Percentiles rank a stretch among this genome's conserved stretches.
Evolutionary conservation across 2,888 invertebrate species (phyloP).

Genomic region (Atethmia centrago): DNA sequence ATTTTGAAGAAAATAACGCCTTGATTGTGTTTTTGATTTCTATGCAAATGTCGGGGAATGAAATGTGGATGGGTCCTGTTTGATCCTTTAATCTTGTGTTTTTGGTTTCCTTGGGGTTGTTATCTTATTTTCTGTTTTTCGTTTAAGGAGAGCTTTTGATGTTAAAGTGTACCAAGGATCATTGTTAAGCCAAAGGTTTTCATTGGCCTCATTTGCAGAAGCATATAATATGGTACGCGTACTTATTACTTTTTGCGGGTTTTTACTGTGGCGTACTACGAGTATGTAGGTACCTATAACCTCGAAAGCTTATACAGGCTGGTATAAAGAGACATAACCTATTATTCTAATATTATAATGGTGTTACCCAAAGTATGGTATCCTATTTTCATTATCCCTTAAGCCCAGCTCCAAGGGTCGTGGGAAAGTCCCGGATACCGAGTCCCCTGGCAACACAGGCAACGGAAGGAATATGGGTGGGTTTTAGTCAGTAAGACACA

Average conservation of each 20-base stretch:
- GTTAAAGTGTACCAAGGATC: background rate
- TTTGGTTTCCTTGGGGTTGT: background rate
- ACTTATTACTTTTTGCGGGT: too few species aligned
- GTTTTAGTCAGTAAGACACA: too few species aligned
- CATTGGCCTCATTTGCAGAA: background rate
- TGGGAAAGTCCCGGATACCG: too few species aligned
- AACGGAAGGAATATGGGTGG: too few species aligned
- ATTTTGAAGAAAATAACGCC: constrained; percentile 38
- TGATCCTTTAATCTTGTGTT: constrained; percentile 25
- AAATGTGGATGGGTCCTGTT: constrained; percentile 21
- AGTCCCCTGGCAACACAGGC: too few species aligned
- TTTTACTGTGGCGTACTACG: too few species aligned
- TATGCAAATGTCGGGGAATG: constrained; percentile 40
- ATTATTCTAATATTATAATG: too few species aligned
- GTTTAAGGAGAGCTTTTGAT: background rate
- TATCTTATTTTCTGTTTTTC: constrained; percentile 1
- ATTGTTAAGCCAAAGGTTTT: background rate
- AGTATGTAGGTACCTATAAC: too few species aligned
- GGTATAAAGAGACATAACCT: background rate
- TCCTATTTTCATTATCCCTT: background rate
- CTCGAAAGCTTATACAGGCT: background rate
- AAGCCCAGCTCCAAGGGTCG: too few species aligned
- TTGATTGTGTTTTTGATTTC: constrained; percentile 50
- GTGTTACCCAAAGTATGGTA: too few species aligned
- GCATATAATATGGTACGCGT: too few species aligned